Evolutionary conservation across 2,888 invertebrate genomes (phyloP), one percentile per base, ranked within the genome.

Genomic region (Tortricodes alternella): DNA sequence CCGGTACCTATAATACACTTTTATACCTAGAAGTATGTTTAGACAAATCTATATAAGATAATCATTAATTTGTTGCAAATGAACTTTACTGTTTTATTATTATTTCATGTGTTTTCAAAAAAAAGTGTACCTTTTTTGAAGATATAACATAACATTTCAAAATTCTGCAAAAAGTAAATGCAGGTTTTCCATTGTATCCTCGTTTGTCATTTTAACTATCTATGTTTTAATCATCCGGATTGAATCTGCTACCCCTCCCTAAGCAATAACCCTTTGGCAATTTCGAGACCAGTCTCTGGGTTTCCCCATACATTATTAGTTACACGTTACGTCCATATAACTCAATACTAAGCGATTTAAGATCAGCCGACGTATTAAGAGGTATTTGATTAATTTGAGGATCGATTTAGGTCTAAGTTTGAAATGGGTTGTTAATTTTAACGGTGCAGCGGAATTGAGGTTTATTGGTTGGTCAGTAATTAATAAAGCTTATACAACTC

Each of bases 331-430:
- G 83, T 76, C 77, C 69, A 79, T 82, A 84, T 86, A 87, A 86
- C 85, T 84, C 81, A 85, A 86, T 87, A 83, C 72, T 79, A 80
- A 84, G 76, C 83, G 85, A 83, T 89, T 86, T 85, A 83, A 89
- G 86, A 86, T 85, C 83, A 79, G 71, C 75, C 80, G 70, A 80
- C 66, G 67, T 70, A 66, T 63, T 66, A 72, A 76, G 83, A 82
- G 81, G 76, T 79, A 76, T 76, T 78, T 84, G 80, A 85, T 85
- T 85, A 85, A 87, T 83, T 82, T 74, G 71, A 71, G 81, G 67
- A 66, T 71, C 66, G 67, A 68, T 71, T 64, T 60, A n/a, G 38
- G 16, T 39, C 23, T 5, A 46, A 39, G 41, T n/a, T n/a, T n/a
- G n/a, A n/a, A n/a, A n/a, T n/a, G 19, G 29, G 13, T 46, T 29